Evolutionary conservation across 2,888 invertebrate species (phyloP).

Genomic region (Papilio gigon): DNA sequence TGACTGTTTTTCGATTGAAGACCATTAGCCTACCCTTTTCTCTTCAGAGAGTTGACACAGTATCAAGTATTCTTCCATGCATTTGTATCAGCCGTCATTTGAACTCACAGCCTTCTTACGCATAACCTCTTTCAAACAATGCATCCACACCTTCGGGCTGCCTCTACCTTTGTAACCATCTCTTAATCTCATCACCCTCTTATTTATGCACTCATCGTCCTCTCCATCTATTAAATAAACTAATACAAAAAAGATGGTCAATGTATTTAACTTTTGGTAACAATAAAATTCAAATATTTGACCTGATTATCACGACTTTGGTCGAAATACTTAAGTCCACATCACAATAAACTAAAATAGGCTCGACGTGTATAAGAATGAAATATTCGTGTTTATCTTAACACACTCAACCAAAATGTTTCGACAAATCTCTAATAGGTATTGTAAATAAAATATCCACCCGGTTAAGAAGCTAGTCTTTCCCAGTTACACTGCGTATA

Average conservation of each 20-base stretch:
- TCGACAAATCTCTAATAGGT: conserved; percentile 80
- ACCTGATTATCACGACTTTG: conserved; percentile 29
- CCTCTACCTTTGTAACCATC: no score
- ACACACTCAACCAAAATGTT: conserved; percentile 75
- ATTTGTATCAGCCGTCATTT: no score
- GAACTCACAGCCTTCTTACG: no score
- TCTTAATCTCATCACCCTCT: no score
- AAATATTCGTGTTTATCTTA: conserved; percentile 69
- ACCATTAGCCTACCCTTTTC: no score
- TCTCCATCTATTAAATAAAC: background rate
- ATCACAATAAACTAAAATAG: conserved; percentile 37
- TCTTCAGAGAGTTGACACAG: no score
- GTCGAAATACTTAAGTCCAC: conserved; percentile 35
- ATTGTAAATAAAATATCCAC: conserved; percentile 80
- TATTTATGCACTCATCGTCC: no score
- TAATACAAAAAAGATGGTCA: background rate
- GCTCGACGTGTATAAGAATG: conserved; percentile 53
- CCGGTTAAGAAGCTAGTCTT: conserved; percentile 80
- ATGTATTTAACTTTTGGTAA: conserved; percentile 14
- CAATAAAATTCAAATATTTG: conserved; percentile 31
- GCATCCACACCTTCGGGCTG: no score
- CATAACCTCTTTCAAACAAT: no score
- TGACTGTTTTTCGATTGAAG: no score
- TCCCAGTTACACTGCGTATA: conserved; percentile 72
- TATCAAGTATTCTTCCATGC: no score